A percentile compares a stretch with the other conserved stretches of the same genome.
phyloP scores from a whole-genome alignment of 2,113 vertebrate species.

The Miniopterus natalensis region DNA sequence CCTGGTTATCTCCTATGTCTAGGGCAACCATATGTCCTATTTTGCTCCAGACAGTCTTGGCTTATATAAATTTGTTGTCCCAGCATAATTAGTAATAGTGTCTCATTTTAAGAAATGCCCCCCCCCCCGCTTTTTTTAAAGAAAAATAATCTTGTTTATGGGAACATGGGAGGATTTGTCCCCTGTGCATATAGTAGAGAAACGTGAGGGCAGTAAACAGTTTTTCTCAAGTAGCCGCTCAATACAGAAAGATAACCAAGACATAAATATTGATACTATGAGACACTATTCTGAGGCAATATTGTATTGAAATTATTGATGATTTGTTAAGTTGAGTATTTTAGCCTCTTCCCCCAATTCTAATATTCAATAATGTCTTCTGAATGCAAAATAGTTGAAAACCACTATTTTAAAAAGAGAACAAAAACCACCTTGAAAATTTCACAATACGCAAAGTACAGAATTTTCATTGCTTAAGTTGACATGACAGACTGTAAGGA shows the following conservation, averaged over 20 bases:
- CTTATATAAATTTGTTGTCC: neutral
- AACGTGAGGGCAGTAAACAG: neutral
- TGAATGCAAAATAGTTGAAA: neutral
- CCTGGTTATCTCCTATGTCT: neutral
- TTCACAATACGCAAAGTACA: neutral
- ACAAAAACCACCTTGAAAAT: neutral
- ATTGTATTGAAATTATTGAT: neutral
- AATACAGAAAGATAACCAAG: neutral
- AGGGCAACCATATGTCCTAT: neutral
- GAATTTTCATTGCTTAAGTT: neutral
- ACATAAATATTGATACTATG: neutral
- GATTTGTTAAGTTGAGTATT: neutral
- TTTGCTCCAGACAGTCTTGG: neutral
- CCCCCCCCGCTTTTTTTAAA: neutral
- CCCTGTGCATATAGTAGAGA: neutral
- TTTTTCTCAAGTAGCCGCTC: neutral
- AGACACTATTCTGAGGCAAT: neutral
- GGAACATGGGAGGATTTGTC: neutral
- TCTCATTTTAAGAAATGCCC: neutral
- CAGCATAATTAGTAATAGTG: neutral
- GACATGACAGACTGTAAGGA: neutral
- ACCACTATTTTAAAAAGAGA: neutral
- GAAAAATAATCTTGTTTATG: neutral
- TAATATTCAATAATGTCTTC: slow-evolving; percentile 10
- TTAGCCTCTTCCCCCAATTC: neutral